Conservation (phyloP, 2,888 invertebrate species). For the Acheta domesticus region DNA sequence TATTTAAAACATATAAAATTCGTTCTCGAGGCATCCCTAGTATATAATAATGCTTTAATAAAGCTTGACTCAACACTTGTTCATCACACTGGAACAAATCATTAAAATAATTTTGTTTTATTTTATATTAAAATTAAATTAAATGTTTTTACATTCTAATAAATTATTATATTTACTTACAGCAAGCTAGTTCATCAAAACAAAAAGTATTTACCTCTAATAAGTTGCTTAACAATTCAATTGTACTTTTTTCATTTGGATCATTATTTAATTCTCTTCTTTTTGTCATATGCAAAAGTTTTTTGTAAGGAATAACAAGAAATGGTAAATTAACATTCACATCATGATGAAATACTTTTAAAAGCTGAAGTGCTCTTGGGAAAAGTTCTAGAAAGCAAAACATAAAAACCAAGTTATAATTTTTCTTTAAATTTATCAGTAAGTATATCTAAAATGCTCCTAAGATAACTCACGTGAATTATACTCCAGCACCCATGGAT, state of each 20-base stretch:
- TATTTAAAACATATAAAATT: conserved; percentile 33
- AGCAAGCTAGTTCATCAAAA: not conserved
- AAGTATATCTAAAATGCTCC: too few species aligned
- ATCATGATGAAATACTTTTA: conserved; percentile 38
- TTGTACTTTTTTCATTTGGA: not conserved
- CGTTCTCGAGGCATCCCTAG: conserved; percentile 26
- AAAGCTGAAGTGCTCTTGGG: not conserved
- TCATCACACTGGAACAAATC: conserved; percentile 40
- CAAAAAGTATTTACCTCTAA: conserved; percentile 43
- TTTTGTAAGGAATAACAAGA: conserved; percentile 49
- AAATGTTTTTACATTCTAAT: not conserved
- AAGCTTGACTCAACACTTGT: conserved; percentile 49
- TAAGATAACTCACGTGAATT: conserved; percentile 20
- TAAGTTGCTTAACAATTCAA: conserved; percentile 43
- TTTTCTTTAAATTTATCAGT: too few species aligned
- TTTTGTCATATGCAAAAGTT: conserved; percentile 47
- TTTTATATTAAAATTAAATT: not conserved
- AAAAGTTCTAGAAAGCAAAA: not conserved
- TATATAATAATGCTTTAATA: conserved; percentile 41
- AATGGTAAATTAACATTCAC: conserved; percentile 56
- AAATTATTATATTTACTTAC: not conserved
- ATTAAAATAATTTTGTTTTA: too few species aligned
- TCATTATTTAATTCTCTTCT: conserved; percentile 34
- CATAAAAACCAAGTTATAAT: not conserved
- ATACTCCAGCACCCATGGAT: conserved; percentile 42